Evolutionary conservation across 1,140 invertebrate species (phyloP).

Genomic region (Papilio helenus): DNA sequence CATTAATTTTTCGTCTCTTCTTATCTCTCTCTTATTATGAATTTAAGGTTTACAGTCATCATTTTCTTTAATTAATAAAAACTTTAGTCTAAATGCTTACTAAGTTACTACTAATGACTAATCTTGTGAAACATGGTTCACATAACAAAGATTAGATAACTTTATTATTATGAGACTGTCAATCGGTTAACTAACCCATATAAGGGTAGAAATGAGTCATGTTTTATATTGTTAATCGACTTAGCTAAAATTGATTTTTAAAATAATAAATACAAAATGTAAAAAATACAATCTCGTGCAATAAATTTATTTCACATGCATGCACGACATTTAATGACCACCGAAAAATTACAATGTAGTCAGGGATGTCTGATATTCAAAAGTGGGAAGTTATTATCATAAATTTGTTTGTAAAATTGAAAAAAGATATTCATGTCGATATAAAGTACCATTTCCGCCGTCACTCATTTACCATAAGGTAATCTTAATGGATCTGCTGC

Average conservation of each 20-base stretch:
- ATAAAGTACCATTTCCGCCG: conserved; percentile 22
- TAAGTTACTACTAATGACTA: neutral
- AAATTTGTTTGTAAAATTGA: conserved; percentile 18
- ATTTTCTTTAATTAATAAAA: neutral
- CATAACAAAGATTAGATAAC: conserved; percentile 14
- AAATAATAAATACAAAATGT: neutral
- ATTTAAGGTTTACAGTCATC: no score
- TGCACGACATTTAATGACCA: neutral
- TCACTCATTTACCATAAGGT: conserved; percentile 24
- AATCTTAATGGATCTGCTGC: conserved; percentile 20
- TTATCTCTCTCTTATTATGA: neutral
- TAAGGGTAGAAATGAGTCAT: neutral
- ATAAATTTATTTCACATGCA: neutral
- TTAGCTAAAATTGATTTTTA: neutral
- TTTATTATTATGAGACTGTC: neutral
- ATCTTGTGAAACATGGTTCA: conserved; percentile 2
- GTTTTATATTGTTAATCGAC: neutral
- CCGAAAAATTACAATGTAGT: conserved; percentile 1
- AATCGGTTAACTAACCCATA: neutral
- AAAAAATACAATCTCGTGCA: neutral
- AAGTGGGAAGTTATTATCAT: conserved; percentile 15
- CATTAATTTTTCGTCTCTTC: neutral
- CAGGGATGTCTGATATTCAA: neutral
- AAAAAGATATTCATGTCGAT: conserved; percentile 23
- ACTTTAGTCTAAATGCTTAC: neutral